Evolutionary conservation across 1,140 invertebrate species (phyloP).

Genomic region (Bombus soroeensis): DNA sequence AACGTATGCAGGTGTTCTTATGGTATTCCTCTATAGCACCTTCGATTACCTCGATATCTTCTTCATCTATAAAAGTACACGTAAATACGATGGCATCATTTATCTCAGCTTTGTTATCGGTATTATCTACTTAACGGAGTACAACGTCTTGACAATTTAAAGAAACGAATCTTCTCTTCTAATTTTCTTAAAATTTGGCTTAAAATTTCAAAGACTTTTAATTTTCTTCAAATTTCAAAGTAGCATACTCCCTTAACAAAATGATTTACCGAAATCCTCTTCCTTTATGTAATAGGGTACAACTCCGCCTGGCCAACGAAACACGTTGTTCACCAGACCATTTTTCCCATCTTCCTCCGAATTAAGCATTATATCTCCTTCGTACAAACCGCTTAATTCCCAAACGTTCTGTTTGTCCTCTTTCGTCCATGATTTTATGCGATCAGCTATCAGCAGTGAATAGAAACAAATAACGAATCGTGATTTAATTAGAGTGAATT

Average conservation of each 20-base stretch:
- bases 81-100: not conserved
- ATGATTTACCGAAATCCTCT: slow-evolving; percentile 85
- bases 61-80: slow-evolving; percentile 73
- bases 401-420: slow-evolving; percentile 78
- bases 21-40: slow-evolving; percentile 84
- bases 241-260: not conserved
- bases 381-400: slow-evolving; percentile 84
- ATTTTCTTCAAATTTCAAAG: no score
- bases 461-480: not conserved
- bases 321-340: slow-evolving; percentile 84
- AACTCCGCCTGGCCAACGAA: slow-evolving; percentile 86
- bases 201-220: no score
- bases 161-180: no score
- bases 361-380: slow-evolving; percentile 85
- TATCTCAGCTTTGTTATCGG: no score
- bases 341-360: slow-evolving; percentile 80
- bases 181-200: no score
- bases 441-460: slow-evolving; percentile 54
- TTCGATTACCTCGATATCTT: slow-evolving; percentile 80
- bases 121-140: no score
- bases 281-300: slow-evolving; percentile 86
- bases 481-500: not conserved
- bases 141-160: no score
- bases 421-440: slow-evolving; percentile 72
- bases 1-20: slow-evolving; percentile 85